Conservation (phyloP, 2,113 vertebrate genomes). For the Silurus meridionalis region DNA sequence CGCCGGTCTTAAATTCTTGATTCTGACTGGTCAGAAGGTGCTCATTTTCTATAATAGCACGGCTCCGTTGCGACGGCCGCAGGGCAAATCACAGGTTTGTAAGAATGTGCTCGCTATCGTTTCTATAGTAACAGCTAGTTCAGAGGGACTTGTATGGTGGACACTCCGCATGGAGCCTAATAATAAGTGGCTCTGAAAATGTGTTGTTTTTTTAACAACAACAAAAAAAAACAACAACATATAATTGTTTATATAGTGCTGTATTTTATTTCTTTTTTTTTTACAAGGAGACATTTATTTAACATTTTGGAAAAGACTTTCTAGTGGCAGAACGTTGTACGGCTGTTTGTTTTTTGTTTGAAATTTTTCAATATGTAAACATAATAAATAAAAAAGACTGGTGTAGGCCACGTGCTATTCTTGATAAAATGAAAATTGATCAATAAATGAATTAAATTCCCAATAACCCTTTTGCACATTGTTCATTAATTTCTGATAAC, state of each 20-base stretch:
- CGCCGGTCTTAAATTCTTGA: neutral
- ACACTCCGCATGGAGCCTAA: neutral
- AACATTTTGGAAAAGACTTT: neutral
- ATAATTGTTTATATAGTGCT: neutral
- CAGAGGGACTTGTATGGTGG: neutral
- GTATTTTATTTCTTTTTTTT: neutral
- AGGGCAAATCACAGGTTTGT: neutral
- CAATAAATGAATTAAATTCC: neutral
- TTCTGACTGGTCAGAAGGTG: conserved; percentile 1
- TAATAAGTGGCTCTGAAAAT: neutral
- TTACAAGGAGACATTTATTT: neutral
- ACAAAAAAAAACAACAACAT: neutral
- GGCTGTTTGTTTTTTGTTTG: neutral
- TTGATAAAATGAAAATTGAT: neutral
- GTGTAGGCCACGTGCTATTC: neutral
- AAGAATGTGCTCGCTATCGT: neutral
- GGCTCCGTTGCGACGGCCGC: too few relatives aligned
- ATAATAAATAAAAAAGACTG: neutral
- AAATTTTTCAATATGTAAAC: neutral
- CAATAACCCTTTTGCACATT: too few relatives aligned
- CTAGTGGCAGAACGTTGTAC: neutral
- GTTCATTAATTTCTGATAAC: neutral
- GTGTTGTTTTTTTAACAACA: neutral
- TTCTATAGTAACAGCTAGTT: conserved; percentile 3
- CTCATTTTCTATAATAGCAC: neutral